A percentile compares a stretch with the other conserved stretches of the same genome.
Conservation (phyloP, 1,140 invertebrate genomes). For the Drosophila nannoptera region DNA sequence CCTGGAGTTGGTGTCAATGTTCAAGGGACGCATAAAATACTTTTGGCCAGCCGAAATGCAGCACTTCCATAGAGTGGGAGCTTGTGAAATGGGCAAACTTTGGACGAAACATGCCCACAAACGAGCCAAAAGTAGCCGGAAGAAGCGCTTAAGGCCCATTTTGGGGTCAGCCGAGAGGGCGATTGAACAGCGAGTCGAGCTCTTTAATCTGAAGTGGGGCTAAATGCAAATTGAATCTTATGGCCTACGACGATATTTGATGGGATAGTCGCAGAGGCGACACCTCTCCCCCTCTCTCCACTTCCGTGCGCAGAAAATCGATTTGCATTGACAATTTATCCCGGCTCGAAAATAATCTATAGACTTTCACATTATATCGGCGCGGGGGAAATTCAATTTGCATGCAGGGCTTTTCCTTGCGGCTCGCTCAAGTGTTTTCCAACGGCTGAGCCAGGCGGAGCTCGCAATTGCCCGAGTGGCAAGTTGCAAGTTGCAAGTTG, state of each 20-base stretch:
- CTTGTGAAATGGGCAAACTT: conserved; percentile 36
- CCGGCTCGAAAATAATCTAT: too few relatives aligned
- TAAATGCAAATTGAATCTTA: too few relatives aligned
- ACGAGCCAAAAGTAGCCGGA: conserved; percentile 41
- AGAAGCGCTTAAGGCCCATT: conserved; percentile 41
- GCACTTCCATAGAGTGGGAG: conserved; percentile 28
- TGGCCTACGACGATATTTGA: too few relatives aligned
- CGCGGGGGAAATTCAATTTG: neutral
- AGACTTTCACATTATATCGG: too few relatives aligned
- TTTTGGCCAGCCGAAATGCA: conserved; percentile 46
- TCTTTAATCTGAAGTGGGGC: neutral
- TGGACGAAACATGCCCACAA: conserved; percentile 42
- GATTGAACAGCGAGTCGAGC: neutral
- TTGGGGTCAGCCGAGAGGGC: conserved; percentile 15
- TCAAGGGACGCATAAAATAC: conserved; percentile 73
- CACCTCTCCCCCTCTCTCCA: too few relatives aligned
- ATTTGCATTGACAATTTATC: too few relatives aligned
- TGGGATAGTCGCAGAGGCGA: too few relatives aligned
- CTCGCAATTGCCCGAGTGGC: conserved; percentile 17
- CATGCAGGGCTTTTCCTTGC: conserved; percentile 8
- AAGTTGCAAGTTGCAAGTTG: conserved; percentile 14
- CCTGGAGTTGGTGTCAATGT: conserved; percentile 62
- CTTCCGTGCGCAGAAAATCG: too few relatives aligned
- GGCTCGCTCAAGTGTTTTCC: conserved; percentile 7
- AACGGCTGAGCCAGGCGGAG: conserved; percentile 8